Base-by-base conservation (phyloP, 2,888 invertebrate species). In the Aethes cnicana region DNA sequence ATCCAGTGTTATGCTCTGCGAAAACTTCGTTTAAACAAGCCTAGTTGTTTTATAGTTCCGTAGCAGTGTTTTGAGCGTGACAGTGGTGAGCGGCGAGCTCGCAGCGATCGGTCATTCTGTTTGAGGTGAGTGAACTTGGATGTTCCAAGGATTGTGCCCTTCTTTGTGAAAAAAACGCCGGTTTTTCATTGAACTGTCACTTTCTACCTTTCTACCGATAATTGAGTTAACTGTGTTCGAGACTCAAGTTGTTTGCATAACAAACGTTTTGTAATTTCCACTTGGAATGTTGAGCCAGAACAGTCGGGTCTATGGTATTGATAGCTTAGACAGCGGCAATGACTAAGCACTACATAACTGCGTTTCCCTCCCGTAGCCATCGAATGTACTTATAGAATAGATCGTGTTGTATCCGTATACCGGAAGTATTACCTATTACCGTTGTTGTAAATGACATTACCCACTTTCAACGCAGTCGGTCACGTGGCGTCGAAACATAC, bases 41-140 rank as follows among this genome's bases (percentile, higher is more conserved):
- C 71, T 50, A 54, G 50, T 56, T 55, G 60, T 64, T 53, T 56
- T 47, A 54, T 54, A 57, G 36, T 47, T 47, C 11, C n/a, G 11
- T 54, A 56, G 32, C 42, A 42, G 47, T 54, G 53, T 39, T 36
- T 25, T 25, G 12, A 33, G 53, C 50, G 54, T 30, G 8, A 49
- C 55, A 66, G 72, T 71, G 66, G 36, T 32, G 61, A 65, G 64
- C 66, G 70, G 68, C 53, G 54, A 56, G 17, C 61, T 72, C 64
- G 70, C 64, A 74, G 76, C 75, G 76, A 60, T 63, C 60, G 72
- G 71, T 70, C 68, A 61, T 36, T 52, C 37, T 48, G 57, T 58
- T 53, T 53, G 56, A 77, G 84, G 84, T 84, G 77, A 84, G 69
- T 84, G 84, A 84, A 83, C 84, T 81, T 74, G 59, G 53, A n/a